Evolutionary conservation across 2,113 vertebrate species (phyloP), one percentile per base, ranked within the genome.

Genomic region (Ranitomeya variabilis): DNA sequence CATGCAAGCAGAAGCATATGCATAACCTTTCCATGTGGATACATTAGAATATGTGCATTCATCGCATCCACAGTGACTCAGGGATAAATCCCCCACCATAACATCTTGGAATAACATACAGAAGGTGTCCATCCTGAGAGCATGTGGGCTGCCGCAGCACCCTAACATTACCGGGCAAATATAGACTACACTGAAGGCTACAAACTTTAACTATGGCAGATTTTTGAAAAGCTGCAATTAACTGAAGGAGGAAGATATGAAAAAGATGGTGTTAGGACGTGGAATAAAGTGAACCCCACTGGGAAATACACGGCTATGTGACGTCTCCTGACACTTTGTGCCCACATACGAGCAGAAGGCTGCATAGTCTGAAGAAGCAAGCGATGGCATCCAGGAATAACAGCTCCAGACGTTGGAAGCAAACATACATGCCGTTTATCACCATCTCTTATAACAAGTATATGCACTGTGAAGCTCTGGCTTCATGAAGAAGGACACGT

Each of bases 151-250:
- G 73, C 7, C 5, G 73, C 37, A 21, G 45, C 11, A 76, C 19
- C 37, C 73, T 52, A 76, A 19, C 73, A 76, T 76, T 76, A 76
- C 37, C 18, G 19, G 16, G 18, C 37, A 76, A 76, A 76, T 76
- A 76, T 76, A 76, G 73, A 76, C 26, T 19, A 76, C 16, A 76
- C 37, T 4, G 8, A 52, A 76, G 18, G 73, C 16, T 21, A 2
- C 31, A 66, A 57, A 64, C 85, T 78, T 77, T 64, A 76, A n/a
- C 71, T 74, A 16, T 37, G 45, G 71, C 66, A 69, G 66, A 19
- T 45, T 45, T 31, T 37, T 45, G 31, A 76, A 76, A 52, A 76
- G 73, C 37, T 76, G 16, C 73, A 76, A 76, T 76, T 76, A 76
- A 76, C 73, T 51, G 73, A 5, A 76, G 73, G 12, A 21, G 18